Conservation (phyloP, 2,797 vertebrate genomes). For the Dromococcyx pavoninus region DNA sequence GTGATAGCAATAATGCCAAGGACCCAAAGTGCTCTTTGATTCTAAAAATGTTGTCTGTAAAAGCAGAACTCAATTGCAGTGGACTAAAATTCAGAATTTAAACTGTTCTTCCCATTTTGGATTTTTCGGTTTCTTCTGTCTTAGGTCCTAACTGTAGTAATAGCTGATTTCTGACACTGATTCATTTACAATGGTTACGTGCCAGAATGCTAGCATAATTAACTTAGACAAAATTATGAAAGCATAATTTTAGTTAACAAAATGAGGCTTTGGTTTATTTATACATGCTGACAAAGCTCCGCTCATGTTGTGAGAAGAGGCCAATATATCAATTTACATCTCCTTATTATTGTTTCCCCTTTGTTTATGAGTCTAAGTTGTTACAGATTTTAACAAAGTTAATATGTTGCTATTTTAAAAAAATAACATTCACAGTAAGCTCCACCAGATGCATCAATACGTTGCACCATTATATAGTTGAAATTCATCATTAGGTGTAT, state of each 20-base stretch:
- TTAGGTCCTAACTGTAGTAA: neutral
- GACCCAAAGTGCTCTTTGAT: neutral
- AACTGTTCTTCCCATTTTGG: neutral
- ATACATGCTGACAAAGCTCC: neutral
- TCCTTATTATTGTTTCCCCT: neutral
- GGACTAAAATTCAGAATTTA: neutral
- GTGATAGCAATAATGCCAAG: neutral
- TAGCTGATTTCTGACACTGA: neutral
- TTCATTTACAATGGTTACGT: neutral
- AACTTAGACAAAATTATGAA: constrained; percentile 11
- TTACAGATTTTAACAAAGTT: neutral
- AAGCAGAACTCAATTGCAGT: accelerated
- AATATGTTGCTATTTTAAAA: constrained; percentile 12
- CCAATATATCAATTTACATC: neutral
- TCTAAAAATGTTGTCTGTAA: neutral
- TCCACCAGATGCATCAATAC: neutral
- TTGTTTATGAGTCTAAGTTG: neutral
- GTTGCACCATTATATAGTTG: neutral
- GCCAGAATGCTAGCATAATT: neutral
- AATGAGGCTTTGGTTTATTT: neutral
- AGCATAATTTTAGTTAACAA: constrained; percentile 5
- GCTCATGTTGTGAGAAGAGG: neutral
- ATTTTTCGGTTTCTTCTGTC: neutral
- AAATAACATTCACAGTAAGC: neutral
- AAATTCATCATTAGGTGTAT: neutral